A percentile compares a stretch with the other conserved stretches of the same genome.
phyloP scores from a whole-genome alignment of 2,113 vertebrate genomes.

The Heterotilapia buettikoferi region DNA sequence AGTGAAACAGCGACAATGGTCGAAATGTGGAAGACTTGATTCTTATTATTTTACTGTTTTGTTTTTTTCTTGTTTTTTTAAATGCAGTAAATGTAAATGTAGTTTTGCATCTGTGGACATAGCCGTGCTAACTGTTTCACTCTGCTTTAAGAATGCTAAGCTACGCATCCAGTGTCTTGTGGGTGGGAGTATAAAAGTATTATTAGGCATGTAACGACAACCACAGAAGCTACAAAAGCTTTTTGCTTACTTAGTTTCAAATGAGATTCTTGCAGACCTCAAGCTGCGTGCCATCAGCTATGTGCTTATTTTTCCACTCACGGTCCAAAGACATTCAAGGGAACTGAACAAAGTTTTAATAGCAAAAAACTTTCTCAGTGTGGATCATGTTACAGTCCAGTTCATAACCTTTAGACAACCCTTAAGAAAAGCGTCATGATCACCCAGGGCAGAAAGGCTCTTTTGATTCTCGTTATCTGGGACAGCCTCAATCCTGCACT shows the following conservation, averaged over 20 bases:
- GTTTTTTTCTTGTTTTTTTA: background rate
- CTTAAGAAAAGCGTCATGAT: conserved; percentile 10
- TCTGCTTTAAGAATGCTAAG: background rate
- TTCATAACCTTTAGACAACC: background rate
- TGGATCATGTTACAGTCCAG: background rate
- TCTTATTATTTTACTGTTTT: background rate
- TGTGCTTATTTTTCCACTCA: background rate
- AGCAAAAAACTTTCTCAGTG: background rate
- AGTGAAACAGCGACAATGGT: background rate
- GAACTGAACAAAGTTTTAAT: background rate
- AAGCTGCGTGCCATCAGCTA: background rate
- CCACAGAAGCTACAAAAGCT: background rate
- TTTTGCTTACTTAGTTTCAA: background rate
- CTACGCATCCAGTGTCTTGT: background rate
- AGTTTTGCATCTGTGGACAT: background rate
- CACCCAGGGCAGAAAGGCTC: background rate
- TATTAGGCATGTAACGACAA: background rate
- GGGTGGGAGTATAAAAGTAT: background rate
- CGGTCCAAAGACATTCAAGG: background rate
- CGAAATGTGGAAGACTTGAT: background rate
- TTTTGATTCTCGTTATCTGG: conserved; percentile 47
- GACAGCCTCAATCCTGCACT: conserved; percentile 62
- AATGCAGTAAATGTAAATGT: background rate
- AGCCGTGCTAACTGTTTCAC: too few species aligned
- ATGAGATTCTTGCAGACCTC: background rate